Evolutionary conservation across 2,888 invertebrate genomes (phyloP).

Genomic region (Tribolium freemani): DNA sequence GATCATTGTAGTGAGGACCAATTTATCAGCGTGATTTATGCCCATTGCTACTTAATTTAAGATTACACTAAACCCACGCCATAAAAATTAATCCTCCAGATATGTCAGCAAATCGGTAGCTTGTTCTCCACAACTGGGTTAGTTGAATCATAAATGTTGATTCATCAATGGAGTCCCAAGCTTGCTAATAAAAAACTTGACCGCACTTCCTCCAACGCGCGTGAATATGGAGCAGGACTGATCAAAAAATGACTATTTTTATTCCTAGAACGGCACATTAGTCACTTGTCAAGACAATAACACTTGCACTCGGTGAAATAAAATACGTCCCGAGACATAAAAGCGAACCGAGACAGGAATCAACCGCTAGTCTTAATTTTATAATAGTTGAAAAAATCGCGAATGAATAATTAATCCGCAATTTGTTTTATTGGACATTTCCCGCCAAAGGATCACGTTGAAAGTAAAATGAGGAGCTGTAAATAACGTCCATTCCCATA

Average conservation of each 20-base stretch:
- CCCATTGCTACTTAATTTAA: conserved; percentile 26
- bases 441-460: conserved; percentile 25
- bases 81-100: conserved; percentile 17
- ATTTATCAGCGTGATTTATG: conserved; percentile 34
- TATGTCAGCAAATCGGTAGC: conserved; percentile 14
- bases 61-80: conserved; percentile 23
- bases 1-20: conserved; percentile 24
- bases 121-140: conserved; percentile 20
- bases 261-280: conserved; percentile 16
- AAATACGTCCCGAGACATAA: neutral
- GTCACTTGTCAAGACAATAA: neutral
- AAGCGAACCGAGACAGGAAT: neutral
- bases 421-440: conserved; percentile 14
- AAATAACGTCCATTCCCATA: conserved; percentile 18
- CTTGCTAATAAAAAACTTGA: conserved; percentile 14
- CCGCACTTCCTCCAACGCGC: conserved; percentile 28
- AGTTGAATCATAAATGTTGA: conserved; percentile 37
- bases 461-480: conserved; percentile 30
- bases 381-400: neutral
- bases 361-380: neutral
- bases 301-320: neutral
- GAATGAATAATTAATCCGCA: conserved; percentile 19
- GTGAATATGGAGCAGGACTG: conserved; percentile 12
- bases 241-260: conserved; percentile 18
- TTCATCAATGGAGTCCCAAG: conserved; percentile 23